A percentile compares a stretch with the other conserved stretches of the same genome.
These are phyloP conservation scores for Leptodactylus fallax DNA, from an alignment of 2,797 vertebrate genomes.

Conservation along the genomic window DNA sequence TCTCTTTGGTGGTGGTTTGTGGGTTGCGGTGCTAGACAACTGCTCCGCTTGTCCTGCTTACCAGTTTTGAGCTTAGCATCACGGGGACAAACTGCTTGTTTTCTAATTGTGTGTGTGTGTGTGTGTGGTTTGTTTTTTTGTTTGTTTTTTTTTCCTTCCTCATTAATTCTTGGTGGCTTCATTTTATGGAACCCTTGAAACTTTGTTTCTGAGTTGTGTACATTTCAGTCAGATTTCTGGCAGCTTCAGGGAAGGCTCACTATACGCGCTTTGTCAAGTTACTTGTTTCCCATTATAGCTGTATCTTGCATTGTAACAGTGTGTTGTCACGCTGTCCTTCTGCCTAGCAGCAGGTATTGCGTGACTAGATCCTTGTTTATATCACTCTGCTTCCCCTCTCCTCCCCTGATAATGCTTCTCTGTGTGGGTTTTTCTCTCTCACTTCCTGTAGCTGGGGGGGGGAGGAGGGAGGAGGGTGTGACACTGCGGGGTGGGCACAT, in stretches of 20 bases:
- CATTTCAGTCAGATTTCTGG: background rate
- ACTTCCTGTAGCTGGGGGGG: conserved; percentile 31
- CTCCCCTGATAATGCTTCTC: conserved; percentile 61
- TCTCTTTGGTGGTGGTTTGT: no score
- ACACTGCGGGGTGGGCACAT: background rate
- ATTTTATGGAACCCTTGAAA: background rate
- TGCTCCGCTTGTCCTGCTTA: no score
- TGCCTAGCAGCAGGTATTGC: conserved; percentile 61
- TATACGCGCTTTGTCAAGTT: background rate
- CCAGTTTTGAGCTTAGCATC: no score
- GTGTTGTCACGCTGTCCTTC: conserved; percentile 8
- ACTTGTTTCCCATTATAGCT: background rate
- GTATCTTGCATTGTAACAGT: conserved; percentile 20
- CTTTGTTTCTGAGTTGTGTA: background rate
- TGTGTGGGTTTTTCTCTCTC: conserved; percentile 53
- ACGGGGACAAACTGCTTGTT: no score
- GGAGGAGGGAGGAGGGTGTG: conserved; percentile 28
- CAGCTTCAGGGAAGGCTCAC: background rate
- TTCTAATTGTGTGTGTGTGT: no score
- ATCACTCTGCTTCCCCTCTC: conserved; percentile 59
- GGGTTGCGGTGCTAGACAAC: no score
- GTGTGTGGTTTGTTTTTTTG: no score
- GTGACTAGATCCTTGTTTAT: conserved; percentile 64
- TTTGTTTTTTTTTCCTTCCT: no score
- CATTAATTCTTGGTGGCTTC: background rate